Evolutionary conservation across 2,797 vertebrate species (phyloP), one percentile per base, ranked within the genome.

Genomic region (Squalus acanthias): DNA sequence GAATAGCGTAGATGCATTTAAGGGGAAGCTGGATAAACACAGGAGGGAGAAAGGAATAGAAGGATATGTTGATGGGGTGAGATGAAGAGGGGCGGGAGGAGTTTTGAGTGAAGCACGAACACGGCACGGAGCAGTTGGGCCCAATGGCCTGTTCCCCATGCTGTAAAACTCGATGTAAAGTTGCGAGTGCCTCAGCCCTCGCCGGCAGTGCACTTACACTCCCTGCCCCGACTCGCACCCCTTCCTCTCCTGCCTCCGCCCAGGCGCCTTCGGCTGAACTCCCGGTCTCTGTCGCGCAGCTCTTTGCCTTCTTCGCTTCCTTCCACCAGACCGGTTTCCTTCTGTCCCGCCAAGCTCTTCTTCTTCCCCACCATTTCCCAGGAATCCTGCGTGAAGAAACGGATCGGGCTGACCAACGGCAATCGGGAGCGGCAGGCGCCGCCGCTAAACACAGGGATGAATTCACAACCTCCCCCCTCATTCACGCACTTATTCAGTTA

Each of bases 291-390:
- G 97, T 99, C 99, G 96, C 99, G 97, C 98, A 98, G 99, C 96
- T 99, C 99, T 98, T 99, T 99, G 97, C 98, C 98, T 97, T 99
- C 99, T 85, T 99, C 99, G 17, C 98, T 98, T 70, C 98, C 97
- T 96, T 99, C 99, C 4, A 98, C 97, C 97, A 98, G 99, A 96
- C 98, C 98, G 0, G 97, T 98, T 97, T 99, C 99, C 98, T 99
- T 99, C 97, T 99, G 99, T 96, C 99, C 99, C 0, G 99, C 99
- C 96, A 99, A 98, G 0, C 99, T 98, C 97, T 99, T 99, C 98
- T 99, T 99, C 98, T 99, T 99, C 63, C 99, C 99, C 3, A 99
- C 99, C 99, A 99, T 99, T 96, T 99, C 99, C 99, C 99, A 99
- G 96, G 99, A 99, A 97, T 99, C 99, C 99, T 99, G 96, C 7